Percentiles rank a stretch among this genome's conserved stretches.
Evolutionary conservation across 1,140 invertebrate species (phyloP).

Genomic region (Aculops lycopersici): DNA sequence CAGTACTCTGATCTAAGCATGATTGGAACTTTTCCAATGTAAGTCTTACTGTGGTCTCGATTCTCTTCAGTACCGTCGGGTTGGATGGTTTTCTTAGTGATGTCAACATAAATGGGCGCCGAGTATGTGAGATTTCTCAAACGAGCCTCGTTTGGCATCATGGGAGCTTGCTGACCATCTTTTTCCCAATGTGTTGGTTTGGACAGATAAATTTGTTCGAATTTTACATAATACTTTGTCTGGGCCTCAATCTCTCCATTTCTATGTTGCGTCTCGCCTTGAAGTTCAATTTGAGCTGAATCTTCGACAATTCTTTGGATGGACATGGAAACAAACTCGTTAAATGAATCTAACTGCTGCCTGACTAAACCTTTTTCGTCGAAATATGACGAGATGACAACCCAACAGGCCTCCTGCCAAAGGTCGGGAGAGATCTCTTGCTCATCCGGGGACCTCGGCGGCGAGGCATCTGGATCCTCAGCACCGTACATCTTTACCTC

Average conservation of each 20-base stretch:
- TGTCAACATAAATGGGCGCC: constrained; percentile 88
- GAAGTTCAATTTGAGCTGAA: constrained; percentile 77
- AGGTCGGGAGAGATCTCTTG: constrained; percentile 70
- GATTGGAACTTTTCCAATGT: constrained; percentile 96
- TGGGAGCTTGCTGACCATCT: constrained; percentile 81
- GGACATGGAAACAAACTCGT: constrained; percentile 99
- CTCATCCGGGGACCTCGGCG: too few relatives aligned
- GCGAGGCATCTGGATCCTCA: too few relatives aligned
- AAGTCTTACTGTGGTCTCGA: constrained; percentile 81
- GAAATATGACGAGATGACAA: constrained; percentile 95
- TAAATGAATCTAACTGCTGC: constrained; percentile 91
- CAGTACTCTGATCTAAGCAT: constrained; percentile 94
- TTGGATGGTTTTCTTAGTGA: constrained; percentile 70
- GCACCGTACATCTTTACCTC: too few relatives aligned
- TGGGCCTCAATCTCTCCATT: constrained; percentile 66
- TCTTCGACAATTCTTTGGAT: constrained; percentile 95
- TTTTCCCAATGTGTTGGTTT: constrained; percentile 99
- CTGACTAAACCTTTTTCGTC: constrained; percentile 93
- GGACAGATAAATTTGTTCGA: constrained; percentile 93
- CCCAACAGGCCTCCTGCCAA: constrained; percentile 99
- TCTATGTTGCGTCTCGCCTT: constrained; percentile 83
- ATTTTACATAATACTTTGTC: constrained; percentile 64
- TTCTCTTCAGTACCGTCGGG: constrained; percentile 65
- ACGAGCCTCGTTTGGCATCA: constrained; percentile 97
- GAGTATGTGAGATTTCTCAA: constrained; percentile 37